Base-by-base conservation (phyloP, 2,888 invertebrate genomes). In the Epinotia nisella region DNA sequence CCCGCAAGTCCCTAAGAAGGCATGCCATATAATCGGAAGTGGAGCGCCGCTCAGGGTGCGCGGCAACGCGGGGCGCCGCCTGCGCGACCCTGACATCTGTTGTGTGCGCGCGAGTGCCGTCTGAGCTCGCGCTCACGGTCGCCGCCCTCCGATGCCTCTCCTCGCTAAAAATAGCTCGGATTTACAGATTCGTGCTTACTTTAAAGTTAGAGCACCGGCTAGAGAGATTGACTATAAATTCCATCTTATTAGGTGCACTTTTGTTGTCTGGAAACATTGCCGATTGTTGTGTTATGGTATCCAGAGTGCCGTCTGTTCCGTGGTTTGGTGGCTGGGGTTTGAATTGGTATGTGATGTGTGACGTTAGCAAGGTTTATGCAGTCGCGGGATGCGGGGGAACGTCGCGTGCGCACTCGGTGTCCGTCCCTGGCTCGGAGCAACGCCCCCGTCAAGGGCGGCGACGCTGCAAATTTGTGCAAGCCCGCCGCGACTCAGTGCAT, bases 401-500 rank as follows among this genome's bases (percentile, higher is more conserved):
- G 90, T 90, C 92, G 92, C 92, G 92, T 91, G 92, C 92, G 92
- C 92, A 88, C 87, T 84, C 86, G 82, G 84, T 85, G 89, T 87
- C 87, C 92, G 93, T 93, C 92, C 93, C 93, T 93, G 93, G 90
- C 85, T 87, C 89, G 90, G 93, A 91, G 92, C 93, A 93, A 93
- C 93, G 93, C 91, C 93, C 93, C 92, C 91, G 93, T 92, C 93
- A 93, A 93, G 93, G 93, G 93, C 93, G 93, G 92, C 93, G 92
- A 91, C 92, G 92, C 85, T 85, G 92, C 93, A 93, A 93, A 93
- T 91, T 93, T 93, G 88, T 93, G 93, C 93, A 93, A 93, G 92
- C 91, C 91, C 89, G 88, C 84, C 85, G 89, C 89, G 87, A 89
- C 86, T 90, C 92, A 92, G 92, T 93, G 93, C 93, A 93, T 91